Evolutionary conservation across 1,140 invertebrate genomes (phyloP).

Genomic region (Ips typographus): DNA sequence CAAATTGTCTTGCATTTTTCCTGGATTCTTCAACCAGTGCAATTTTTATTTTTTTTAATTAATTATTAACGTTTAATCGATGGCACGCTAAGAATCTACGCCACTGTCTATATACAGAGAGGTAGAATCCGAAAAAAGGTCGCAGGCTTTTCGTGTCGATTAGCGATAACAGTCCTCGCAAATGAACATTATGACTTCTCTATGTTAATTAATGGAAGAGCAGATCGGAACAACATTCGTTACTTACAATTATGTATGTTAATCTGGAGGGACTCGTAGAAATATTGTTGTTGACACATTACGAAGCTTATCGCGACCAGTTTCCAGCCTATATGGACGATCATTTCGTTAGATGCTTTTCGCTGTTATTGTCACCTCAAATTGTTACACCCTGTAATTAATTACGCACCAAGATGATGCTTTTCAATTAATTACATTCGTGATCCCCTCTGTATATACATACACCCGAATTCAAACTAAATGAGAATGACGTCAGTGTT

Average conservation of each 20-base stretch:
- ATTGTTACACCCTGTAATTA: background rate
- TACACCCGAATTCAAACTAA: too few species aligned
- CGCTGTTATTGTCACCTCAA: slow-evolving; percentile 1
- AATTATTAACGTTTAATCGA: background rate
- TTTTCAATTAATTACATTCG: too few species aligned
- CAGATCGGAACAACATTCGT: slow-evolving; percentile 36
- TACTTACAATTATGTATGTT: slow-evolving; percentile 47
- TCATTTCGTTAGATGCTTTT: slow-evolving; percentile 14
- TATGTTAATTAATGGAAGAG: slow-evolving; percentile 42
- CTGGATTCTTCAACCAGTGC: too few species aligned
- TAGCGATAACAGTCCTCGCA: slow-evolving; percentile 41
- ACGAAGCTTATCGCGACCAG: slow-evolving; percentile 13
- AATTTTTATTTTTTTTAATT: background rate
- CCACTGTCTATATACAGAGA: slow-evolving; percentile 19
- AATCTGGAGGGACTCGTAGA: slow-evolving; percentile 32
- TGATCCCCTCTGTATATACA: too few species aligned
- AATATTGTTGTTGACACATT: slow-evolving; percentile 21
- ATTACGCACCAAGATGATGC: background rate
- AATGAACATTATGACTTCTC: slow-evolving; percentile 46
- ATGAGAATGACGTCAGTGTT: too few species aligned
- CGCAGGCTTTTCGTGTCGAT: slow-evolving; percentile 41
- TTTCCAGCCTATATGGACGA: slow-evolving; percentile 2
- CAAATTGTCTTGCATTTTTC: background rate
- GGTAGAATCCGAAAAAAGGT: slow-evolving; percentile 17
- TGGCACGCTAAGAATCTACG: slow-evolving; percentile 4